Evolutionary conservation across 2,113 vertebrate genomes (phyloP).

Genomic region (Rhinoptilus africanus): DNA sequence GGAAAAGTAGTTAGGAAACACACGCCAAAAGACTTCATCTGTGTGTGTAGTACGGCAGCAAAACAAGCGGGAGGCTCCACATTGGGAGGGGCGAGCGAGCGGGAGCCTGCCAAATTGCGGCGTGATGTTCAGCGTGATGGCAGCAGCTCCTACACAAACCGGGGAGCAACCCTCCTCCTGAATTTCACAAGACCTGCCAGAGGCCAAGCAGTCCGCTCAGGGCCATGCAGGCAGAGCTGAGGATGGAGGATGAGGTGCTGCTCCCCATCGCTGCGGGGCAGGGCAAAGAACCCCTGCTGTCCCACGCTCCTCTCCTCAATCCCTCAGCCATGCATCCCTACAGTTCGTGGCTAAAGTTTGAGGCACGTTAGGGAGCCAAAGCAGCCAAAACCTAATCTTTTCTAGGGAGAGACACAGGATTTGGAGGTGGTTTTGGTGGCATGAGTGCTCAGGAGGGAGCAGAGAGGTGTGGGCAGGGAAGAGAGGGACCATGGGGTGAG

Average conservation of each 20-base stretch:
- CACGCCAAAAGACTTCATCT: background rate
- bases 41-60: background rate
- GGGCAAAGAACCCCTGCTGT: background rate
- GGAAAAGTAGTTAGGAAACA: background rate
- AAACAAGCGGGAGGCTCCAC: background rate
- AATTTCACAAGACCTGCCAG: background rate
- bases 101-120: background rate
- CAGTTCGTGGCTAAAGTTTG: fast-evolving
- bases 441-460: fast-evolving
- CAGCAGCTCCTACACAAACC: background rate
- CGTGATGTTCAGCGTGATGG: background rate
- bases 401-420: background rate
- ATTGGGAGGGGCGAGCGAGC: fast-evolving
- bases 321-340: background rate
- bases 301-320: fast-evolving
- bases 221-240: background rate
- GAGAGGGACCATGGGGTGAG: too few relatives aligned
- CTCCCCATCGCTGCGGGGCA: background rate
- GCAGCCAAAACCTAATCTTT: background rate
- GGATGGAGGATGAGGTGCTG: fast-evolving
- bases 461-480: background rate
- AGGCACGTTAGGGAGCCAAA: background rate
- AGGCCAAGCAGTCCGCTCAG: background rate
- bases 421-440: too few relatives aligned
- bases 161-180: background rate